phyloP scores from a whole-genome alignment of 2,888 invertebrate species.

The Ormyrus thymus region DNA sequence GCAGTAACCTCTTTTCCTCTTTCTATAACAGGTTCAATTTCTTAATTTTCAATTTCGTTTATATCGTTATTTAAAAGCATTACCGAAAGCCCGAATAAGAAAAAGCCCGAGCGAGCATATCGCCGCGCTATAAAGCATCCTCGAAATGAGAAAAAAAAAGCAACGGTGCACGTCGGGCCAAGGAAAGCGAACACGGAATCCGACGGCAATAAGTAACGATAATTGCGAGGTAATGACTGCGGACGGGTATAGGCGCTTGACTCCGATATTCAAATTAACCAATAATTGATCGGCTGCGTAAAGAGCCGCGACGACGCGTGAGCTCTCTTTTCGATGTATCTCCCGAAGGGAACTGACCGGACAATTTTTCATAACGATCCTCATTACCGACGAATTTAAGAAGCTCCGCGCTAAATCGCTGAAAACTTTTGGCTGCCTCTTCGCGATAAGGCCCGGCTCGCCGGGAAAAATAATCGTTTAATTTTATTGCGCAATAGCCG shows the following conservation, averaged over 20 bases:
- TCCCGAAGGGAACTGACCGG: constrained; percentile 28
- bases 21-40: no score
- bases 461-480: constrained; percentile 26
- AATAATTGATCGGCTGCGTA: constrained; percentile 73
- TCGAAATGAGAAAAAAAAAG: constrained; percentile 4
- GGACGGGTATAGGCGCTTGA: constrained; percentile 59
- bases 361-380: constrained; percentile 57
- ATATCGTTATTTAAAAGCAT: no score
- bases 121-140: constrained; percentile 1
- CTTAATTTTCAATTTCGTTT: no score
- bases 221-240: constrained; percentile 72
- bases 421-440: not conserved
- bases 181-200: constrained; percentile 58
- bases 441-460: not conserved
- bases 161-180: constrained; percentile 40
- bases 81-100: not conserved
- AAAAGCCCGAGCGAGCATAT: not conserved
- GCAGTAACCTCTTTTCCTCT: no score
- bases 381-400: constrained; percentile 46
- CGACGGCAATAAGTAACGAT: constrained; percentile 72
- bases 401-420: not conserved
- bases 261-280: constrained; percentile 74
- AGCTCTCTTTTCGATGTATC: constrained; percentile 59
- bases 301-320: constrained; percentile 41
- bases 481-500: constrained; percentile 35